These are phyloP conservation scores for Rhinichthys klamathensis DNA, from an alignment of 2,113 vertebrate genomes.

Conservation along the genomic window DNA sequence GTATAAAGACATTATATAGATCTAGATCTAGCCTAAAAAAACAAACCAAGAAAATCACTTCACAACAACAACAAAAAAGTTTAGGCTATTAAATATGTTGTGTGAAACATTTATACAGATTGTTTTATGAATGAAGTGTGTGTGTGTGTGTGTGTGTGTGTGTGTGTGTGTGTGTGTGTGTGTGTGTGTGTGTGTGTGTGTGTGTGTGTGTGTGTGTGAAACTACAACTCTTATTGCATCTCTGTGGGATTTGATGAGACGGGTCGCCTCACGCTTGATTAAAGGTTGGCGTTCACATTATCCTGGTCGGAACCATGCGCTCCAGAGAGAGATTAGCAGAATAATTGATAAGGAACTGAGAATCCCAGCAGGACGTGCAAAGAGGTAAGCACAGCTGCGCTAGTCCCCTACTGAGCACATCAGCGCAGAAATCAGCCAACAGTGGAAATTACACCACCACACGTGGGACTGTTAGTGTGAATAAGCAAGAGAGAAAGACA, in stretches of 20 bases:
- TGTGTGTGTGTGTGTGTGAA: not conserved
- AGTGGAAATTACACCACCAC: constrained; percentile 50
- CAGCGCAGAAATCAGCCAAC: constrained; percentile 42
- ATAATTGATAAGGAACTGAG: constrained; percentile 53
- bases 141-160: not conserved
- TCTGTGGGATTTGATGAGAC: constrained; percentile 44
- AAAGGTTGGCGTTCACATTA: constrained; percentile 62
- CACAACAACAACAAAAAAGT: not conserved
- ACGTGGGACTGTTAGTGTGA: not conserved
- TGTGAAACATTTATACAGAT: not conserved
- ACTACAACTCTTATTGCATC: not conserved
- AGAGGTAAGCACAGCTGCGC: constrained; percentile 40
- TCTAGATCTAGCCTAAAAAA: not conserved
- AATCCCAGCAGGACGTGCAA: not conserved
- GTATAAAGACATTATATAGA: not conserved
- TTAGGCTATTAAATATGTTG: not conserved
- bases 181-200: not conserved
- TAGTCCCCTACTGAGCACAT: constrained; percentile 33
- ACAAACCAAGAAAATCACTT: not conserved
- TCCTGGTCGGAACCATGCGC: constrained; percentile 62
- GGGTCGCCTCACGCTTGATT: constrained; percentile 54
- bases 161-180: not conserved
- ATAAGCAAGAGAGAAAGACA: not conserved
- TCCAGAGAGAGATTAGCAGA: constrained; percentile 52
- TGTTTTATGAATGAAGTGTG: constrained; percentile 20